These are phyloP conservation scores for Megastigmus dorsalis DNA, from an alignment of 2,888 invertebrate genomes.

Conservation along the genomic window DNA sequence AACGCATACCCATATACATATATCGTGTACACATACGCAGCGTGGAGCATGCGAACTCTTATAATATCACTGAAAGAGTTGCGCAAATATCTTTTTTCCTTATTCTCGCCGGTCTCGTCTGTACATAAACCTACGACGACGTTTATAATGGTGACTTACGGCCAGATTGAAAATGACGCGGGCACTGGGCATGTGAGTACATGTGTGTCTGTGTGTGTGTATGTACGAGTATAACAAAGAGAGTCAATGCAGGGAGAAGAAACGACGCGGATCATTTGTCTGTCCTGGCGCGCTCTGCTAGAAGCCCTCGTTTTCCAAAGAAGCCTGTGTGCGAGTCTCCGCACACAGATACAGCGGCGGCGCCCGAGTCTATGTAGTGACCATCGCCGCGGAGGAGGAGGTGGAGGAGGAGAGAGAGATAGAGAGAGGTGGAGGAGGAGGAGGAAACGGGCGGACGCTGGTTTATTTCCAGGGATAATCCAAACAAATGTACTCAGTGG, in stretches of 20 bases:
- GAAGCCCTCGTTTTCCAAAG: slow-evolving; percentile 30
- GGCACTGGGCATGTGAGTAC: not conserved
- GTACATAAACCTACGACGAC: slow-evolving; percentile 3
- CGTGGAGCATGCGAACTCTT: no score
- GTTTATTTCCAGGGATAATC: slow-evolving; percentile 75
- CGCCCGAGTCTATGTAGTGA: no score
- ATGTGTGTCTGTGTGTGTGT: not conserved
- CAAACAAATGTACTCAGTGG: slow-evolving; percentile 75
- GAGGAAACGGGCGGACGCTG: slow-evolving; percentile 58
- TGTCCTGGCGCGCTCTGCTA: slow-evolving; percentile 54
- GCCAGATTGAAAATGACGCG: slow-evolving; percentile 53
- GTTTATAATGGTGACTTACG: slow-evolving; percentile 45
- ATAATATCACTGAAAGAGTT: slow-evolving; percentile 31
- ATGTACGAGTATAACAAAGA: slow-evolving; percentile 52
- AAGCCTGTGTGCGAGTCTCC: not conserved
- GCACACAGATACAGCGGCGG: no score
- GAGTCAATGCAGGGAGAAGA: slow-evolving; percentile 53
- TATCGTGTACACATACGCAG: no score
- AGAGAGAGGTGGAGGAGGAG: slow-evolving; percentile 58
- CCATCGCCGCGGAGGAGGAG: not conserved
- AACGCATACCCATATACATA: no score
- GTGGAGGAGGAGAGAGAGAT: not conserved
- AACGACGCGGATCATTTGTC: slow-evolving; percentile 67
- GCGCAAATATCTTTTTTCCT: slow-evolving; percentile 29
- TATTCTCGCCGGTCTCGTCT: not conserved